Evolutionary conservation across 2,888 invertebrate genomes (phyloP).

Genomic region (Dryomyza anilis): DNA sequence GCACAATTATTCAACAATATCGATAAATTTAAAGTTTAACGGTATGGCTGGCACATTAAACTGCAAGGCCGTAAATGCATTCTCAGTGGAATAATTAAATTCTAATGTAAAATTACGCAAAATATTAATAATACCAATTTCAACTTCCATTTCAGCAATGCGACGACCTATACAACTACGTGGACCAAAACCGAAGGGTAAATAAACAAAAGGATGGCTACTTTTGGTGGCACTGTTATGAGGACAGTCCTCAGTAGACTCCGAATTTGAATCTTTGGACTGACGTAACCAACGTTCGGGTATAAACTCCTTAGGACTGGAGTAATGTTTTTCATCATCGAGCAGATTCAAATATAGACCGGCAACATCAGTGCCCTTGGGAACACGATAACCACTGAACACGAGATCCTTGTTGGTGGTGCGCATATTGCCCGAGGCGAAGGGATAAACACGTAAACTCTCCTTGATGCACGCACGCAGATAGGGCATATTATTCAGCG

Average conservation of each 20-base stretch:
- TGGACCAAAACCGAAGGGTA: constrained; percentile 75
- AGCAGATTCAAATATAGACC: constrained; percentile 67
- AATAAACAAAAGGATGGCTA: constrained; percentile 43
- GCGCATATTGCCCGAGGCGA: constrained; percentile 66
- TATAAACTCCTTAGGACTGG: constrained; percentile 31
- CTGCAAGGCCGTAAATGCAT: constrained; percentile 47
- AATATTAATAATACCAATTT: constrained; percentile 63
- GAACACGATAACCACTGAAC: constrained; percentile 70
- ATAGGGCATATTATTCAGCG: constrained; percentile 65
- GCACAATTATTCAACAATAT: constrained; percentile 38
- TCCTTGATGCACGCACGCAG: constrained; percentile 78
- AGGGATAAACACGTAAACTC: constrained; percentile 68
- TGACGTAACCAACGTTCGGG: too few relatives aligned
- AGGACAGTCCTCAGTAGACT: not conserved
- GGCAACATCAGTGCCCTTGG: constrained; percentile 71
- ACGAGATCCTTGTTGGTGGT: constrained; percentile 65
- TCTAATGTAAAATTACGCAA: constrained; percentile 51
- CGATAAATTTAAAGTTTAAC: constrained; percentile 56
- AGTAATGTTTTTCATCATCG: constrained; percentile 63
- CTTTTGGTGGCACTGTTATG: constrained; percentile 4
- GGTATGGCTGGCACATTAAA: constrained; percentile 58
- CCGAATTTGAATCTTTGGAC: not conserved
- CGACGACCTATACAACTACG: constrained; percentile 74
- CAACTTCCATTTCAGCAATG: constrained; percentile 76
- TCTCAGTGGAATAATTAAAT: constrained; percentile 49